Base-by-base conservation (phyloP, 2,797 vertebrate species). In the Phoebastria nigripes region DNA sequence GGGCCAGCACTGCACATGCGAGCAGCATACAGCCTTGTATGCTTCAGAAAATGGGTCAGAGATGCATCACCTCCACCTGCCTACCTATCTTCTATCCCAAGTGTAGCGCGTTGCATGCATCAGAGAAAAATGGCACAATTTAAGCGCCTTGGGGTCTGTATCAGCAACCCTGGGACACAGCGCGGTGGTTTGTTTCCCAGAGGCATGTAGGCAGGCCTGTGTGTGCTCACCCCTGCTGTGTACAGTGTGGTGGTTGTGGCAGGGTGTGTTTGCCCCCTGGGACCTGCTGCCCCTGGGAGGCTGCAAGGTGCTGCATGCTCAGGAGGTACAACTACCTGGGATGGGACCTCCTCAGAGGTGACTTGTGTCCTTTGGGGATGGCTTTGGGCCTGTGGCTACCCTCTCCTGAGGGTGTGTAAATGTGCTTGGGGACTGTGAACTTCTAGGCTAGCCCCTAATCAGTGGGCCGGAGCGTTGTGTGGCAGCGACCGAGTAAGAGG, bases 221-320 rank as follows among this genome's bases (percentile, higher is more conserved):
- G 26, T 1, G 33, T 3, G 1, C 44, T 58, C 9, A 7, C 37
- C 20, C 20, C 9, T 9, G 29, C 71, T 9, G 56, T 0, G 22
- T 6, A 4, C 29, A 5, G 31, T 1, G 31, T 0, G 44, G 15
- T 2, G 39, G 18, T 13, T 2, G 7, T 2, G 8, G 8, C 3
- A 1, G 14, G 6, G 1, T 6, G 56, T 3, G 22, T 33, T 35
- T 24, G 24, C 24, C 46, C 31, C 52, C 14, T 7, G 29, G 4
- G 22, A 31, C 22, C 35, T 12, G 46, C 21, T 49, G 58, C 37
- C 58, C 6, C 37, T 1, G 49, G 25, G 69, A 29, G 31, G 65
- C 67, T 73, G 42, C 3, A 4, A 29, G 55, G 18, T 21, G n/a
- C 59, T 18, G 7, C 6, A 1, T 7, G 62, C 39, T 21, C n/a